Evolutionary conservation across 1,140 invertebrate species (phyloP).

Genomic region (Heliconius eleuchia): DNA sequence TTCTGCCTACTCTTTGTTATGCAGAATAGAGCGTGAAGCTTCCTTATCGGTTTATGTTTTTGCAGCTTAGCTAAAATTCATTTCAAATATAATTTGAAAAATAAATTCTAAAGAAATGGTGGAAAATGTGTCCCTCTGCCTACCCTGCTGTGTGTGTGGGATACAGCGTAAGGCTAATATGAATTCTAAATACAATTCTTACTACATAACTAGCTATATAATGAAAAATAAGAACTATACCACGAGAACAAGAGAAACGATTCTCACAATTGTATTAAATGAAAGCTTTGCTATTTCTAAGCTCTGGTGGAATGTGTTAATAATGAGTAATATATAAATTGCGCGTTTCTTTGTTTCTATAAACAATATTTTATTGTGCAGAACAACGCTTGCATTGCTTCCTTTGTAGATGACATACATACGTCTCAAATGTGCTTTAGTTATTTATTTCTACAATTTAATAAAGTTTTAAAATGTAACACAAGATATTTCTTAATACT

Average conservation of each 20-base stretch:
- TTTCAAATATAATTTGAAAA: no score
- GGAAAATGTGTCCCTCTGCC: no score
- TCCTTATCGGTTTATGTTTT: no score
- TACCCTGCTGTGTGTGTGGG: no score
- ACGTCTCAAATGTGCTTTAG: neutral
- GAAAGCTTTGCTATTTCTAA: constrained; percentile 14
- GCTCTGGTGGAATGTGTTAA: constrained; percentile 24
- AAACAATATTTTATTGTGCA: constrained; percentile 20
- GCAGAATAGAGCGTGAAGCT: no score
- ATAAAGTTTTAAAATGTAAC: neutral
- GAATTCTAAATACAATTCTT: neutral
- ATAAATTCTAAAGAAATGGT: no score
- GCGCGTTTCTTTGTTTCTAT: constrained; percentile 27
- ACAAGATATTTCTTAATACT: neutral
- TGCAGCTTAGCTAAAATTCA: no score
- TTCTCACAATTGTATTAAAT: constrained; percentile 14
- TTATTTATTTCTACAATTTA: neutral
- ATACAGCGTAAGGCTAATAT: no score
- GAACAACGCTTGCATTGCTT: constrained; percentile 1
- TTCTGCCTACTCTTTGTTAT: no score
- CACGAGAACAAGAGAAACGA: neutral
- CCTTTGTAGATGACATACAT: neutral
- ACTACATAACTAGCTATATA: neutral
- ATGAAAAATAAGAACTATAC: neutral
- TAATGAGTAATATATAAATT: constrained; percentile 15